phyloP scores from a whole-genome alignment of 2,113 vertebrate species.

The Oenanthe oenanthe region DNA sequence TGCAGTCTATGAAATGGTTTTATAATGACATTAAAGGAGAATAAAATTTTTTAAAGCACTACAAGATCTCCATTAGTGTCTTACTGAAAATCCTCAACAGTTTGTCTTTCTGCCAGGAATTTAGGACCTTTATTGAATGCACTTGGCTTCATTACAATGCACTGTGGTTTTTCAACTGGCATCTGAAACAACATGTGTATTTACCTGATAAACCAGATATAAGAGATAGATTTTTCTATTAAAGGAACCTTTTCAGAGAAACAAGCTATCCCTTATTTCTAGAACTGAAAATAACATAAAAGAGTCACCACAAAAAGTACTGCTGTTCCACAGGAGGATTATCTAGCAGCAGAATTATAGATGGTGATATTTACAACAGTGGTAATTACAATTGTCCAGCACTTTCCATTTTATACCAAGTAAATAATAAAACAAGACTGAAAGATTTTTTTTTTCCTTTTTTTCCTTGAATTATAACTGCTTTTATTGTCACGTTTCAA shows the following conservation, averaged over 20 bases:
- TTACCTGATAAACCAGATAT: not conserved
- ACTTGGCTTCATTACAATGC: not conserved
- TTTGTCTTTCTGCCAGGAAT: not conserved
- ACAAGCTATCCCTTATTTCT: not conserved
- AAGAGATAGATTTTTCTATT: not conserved
- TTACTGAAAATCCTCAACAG: not conserved
- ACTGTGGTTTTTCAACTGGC: not conserved
- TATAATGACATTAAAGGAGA: conserved; percentile 1
- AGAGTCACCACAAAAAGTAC: not conserved
- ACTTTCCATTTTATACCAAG: not conserved
- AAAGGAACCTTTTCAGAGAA: not conserved
- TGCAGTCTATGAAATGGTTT: not conserved
- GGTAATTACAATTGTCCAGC: not conserved
- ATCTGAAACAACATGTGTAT: not conserved
- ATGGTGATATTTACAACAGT: not conserved
- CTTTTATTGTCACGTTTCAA: not conserved
- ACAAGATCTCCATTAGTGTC: not conserved
- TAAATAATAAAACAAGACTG: not conserved
- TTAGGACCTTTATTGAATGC: not conserved
- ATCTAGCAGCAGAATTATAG: not conserved
- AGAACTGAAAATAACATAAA: not conserved
- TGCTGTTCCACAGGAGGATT: not conserved
- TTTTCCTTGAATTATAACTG: not conserved
- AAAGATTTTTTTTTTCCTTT: accelerated
- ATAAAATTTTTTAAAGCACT: not conserved